These are phyloP conservation scores for Archivesica marissinica DNA, from an alignment of 1,140 invertebrate genomes.

Conservation along the genomic window DNA sequence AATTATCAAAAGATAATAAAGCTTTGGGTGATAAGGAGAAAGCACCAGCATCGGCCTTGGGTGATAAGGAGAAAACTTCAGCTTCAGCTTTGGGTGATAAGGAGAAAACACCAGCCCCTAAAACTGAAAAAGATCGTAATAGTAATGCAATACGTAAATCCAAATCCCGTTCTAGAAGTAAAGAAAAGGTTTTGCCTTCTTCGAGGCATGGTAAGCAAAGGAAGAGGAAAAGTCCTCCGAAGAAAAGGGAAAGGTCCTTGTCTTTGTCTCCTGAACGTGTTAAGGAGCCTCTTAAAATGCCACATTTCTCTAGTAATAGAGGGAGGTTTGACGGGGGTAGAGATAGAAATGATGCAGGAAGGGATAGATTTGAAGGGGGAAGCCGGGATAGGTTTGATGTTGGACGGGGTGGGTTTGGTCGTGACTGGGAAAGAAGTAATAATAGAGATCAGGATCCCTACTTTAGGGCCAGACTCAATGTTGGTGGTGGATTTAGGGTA, in stretches of 20 bases:
- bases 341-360: neutral
- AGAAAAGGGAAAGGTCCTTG: slow-evolving; percentile 28
- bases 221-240: slow-evolving; percentile 22
- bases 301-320: neutral
- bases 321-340: slow-evolving; percentile 2
- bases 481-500: slow-evolving; percentile 11
- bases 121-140: slow-evolving; percentile 7
- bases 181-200: neutral
- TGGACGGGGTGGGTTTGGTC: slow-evolving; percentile 1
- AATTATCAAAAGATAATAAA: slow-evolving; percentile 5
- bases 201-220: neutral
- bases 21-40: neutral
- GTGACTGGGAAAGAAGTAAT: slow-evolving; percentile 22
- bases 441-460: slow-evolving; percentile 6
- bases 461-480: slow-evolving; percentile 9
- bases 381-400: slow-evolving; percentile 1
- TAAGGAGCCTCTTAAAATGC: slow-evolving; percentile 47
- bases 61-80: no score
- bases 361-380: neutral
- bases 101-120: slow-evolving; percentile 6
- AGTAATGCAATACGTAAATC: slow-evolving; percentile 9
- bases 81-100: neutral
- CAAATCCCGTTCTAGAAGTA: slow-evolving; percentile 38
- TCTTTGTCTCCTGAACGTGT: slow-evolving; percentile 43
- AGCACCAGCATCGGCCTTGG: neutral